Evolutionary conservation across 1,140 invertebrate species (phyloP).

Genomic region (Pinna nobilis): DNA sequence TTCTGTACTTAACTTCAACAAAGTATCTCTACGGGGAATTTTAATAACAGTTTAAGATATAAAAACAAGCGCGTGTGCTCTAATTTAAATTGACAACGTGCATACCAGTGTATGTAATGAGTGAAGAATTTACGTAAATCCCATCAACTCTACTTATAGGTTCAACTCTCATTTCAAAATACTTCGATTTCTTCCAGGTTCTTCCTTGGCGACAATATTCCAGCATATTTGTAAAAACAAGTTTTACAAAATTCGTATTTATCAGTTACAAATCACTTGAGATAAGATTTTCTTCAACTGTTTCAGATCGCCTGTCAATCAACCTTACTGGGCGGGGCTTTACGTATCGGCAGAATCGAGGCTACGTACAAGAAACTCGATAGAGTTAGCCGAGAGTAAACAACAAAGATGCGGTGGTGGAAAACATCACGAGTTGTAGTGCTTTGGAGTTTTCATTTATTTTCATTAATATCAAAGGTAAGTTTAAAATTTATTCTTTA

Average conservation of each 20-base stretch:
- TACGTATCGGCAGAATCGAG: constrained; percentile 39
- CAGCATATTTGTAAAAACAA: no score
- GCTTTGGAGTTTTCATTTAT: constrained; percentile 35
- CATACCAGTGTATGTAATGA: not conserved
- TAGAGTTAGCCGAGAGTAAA: constrained; percentile 37
- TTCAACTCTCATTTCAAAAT: not conserved
- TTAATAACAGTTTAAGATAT: constrained; percentile 12
- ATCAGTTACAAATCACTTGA: constrained; percentile 24
- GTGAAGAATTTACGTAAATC: not conserved
- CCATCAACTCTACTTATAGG: not conserved
- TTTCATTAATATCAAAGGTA: constrained; percentile 36
- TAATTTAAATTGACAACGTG: not conserved
- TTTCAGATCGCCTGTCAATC: constrained; percentile 46
- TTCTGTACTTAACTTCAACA: constrained; percentile 1
- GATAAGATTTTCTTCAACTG: constrained; percentile 27
- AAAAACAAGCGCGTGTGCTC: not conserved
- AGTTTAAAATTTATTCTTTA: constrained; percentile 8
- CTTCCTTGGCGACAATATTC: no score
- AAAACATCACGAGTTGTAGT: constrained; percentile 33
- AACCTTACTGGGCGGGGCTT: constrained; percentile 38
- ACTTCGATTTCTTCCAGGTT: constrained; percentile 12
- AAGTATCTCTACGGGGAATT: constrained; percentile 2
- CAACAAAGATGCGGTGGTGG: constrained; percentile 42
- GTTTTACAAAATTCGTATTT: constrained; percentile 12
- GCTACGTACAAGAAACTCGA: constrained; percentile 42